Evolutionary conservation across 2,888 invertebrate genomes (phyloP), one percentile per base, ranked within the genome.

Genomic region (Byasa hedistus): DNA sequence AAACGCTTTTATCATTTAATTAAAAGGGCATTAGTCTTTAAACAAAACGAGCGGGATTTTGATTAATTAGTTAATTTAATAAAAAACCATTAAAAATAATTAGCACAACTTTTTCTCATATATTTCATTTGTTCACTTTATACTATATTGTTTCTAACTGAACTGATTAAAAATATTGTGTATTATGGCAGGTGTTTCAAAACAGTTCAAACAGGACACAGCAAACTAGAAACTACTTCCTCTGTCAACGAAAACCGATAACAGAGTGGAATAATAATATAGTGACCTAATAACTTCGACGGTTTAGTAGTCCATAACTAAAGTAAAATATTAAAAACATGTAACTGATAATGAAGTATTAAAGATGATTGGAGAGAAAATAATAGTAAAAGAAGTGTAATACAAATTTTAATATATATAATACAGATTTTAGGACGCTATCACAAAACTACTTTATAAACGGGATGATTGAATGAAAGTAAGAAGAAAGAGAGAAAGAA

Each of bases 261-360:
- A 78, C 78, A 73, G 77, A 74, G 68, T 71, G 70, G 89, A 89
- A 90, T 90, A 85, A 81, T 82, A 89, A 90, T 88, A 58, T 55
- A 63, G 77, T 83, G 81, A 76, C 73, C 73, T 68, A 69, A 74
- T 75, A 76, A 72, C 74, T 76, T 58, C 66, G 67, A 68, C 66
- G 52, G 24, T 39, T 56, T 65, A 61, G 60, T 56, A 44, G 56
- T 65, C 55, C 55, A 32, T 36, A 64, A 15, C 2, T 15, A 39
- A 39, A 39, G 12, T 2, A 36, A 15, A 36, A 36, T 2, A 36
- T 12, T 10, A 36, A 36, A 36, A 5, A 27, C 5, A 27, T 27
- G 27, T 27, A 27, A 27, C 5, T 27, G 3, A 27, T 27, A 27
- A 27, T 27, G 27, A 27, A 27, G 3, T 27, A 27, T 27, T 27